Evolutionary conservation across 2,888 invertebrate species (phyloP).

Genomic region (Xestia c-nigrum): DNA sequence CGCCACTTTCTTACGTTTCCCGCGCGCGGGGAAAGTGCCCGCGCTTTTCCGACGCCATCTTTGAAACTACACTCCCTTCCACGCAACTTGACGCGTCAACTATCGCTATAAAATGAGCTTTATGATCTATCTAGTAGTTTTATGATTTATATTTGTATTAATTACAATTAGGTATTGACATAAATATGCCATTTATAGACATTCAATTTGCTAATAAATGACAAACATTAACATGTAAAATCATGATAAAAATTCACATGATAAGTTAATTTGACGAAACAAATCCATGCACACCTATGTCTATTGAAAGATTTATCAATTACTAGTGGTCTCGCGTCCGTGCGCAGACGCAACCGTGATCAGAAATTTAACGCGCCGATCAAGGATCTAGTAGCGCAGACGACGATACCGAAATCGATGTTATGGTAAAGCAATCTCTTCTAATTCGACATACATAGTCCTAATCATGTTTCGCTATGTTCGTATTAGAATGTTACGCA

Average conservation of each 20-base stretch:
- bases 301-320: constrained; percentile 51
- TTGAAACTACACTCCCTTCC: constrained; percentile 75
- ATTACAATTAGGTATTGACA: background rate
- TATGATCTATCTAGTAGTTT: constrained; percentile 34
- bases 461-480: constrained; percentile 37
- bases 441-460: constrained; percentile 28
- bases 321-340: constrained; percentile 55
- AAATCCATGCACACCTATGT: constrained; percentile 22
- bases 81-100: constrained; percentile 59
- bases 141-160: background rate
- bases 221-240: background rate
- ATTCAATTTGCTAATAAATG: background rate
- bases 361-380: constrained; percentile 66
- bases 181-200: background rate
- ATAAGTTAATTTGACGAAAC: constrained; percentile 30
- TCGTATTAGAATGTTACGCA: constrained; percentile 36
- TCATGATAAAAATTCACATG: background rate
- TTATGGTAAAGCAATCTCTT: constrained; percentile 59
- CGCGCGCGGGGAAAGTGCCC: constrained; percentile 88
- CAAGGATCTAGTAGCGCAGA: constrained; percentile 67
- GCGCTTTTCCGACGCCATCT: constrained; percentile 90
- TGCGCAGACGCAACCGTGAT: constrained; percentile 73
- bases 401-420: constrained; percentile 59
- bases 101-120: constrained; percentile 39
- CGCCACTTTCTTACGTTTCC: constrained; percentile 89